phyloP scores from a whole-genome alignment of 2,888 invertebrate genomes.

The Gasteruption jaculator region DNA sequence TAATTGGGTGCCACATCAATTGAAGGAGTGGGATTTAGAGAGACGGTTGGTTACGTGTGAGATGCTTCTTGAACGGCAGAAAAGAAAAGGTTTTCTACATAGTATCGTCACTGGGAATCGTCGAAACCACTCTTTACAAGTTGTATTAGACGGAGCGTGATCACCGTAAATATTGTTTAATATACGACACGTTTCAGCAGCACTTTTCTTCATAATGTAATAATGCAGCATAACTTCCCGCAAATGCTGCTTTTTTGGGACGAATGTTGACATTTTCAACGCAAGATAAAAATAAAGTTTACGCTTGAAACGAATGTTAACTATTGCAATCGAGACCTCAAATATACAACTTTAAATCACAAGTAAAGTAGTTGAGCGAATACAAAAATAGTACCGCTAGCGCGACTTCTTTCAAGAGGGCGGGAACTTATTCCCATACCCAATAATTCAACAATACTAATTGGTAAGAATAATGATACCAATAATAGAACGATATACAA shows the following conservation, averaged over 20 bases:
- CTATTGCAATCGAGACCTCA: not conserved
- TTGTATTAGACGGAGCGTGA: constrained; percentile 4
- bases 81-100: not conserved
- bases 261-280: constrained; percentile 1
- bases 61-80: not conserved
- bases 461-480: too few species aligned
- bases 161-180: constrained; percentile 4
- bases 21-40: not conserved
- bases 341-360: not conserved
- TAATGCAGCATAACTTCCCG: constrained; percentile 6
- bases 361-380: not conserved
- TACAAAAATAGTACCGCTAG: not conserved
- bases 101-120: not conserved
- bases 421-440: too few species aligned
- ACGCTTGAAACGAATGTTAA: not conserved
- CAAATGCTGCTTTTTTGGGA: constrained; percentile 7
- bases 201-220: constrained; percentile 9
- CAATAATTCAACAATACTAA: too few species aligned
- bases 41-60: not conserved
- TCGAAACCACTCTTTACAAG: too few species aligned
- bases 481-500: too few species aligned
- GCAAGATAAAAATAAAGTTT: not conserved
- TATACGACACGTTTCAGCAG: constrained; percentile 3
- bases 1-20: constrained; percentile 7
- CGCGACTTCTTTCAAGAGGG: not conserved